Evolutionary conservation across 2,888 invertebrate species (phyloP).

Genomic region (Agrochola lychnidis): DNA sequence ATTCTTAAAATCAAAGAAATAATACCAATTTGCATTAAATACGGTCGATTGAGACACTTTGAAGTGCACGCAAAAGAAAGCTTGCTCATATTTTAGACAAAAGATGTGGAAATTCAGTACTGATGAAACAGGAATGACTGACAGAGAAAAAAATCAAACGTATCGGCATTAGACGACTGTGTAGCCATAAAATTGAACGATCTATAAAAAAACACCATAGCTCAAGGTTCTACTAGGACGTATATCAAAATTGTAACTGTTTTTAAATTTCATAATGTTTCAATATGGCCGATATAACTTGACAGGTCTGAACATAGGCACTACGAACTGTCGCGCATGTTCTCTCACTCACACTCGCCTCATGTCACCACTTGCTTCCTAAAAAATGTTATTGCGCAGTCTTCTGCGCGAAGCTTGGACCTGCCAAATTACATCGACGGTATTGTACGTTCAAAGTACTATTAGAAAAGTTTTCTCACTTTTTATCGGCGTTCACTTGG

Average conservation of each 20-base stretch:
- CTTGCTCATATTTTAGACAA: neutral
- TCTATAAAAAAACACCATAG: neutral
- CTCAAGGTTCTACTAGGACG: too few species aligned
- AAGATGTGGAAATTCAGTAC: neutral
- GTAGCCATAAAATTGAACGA: neutral
- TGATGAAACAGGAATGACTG: neutral
- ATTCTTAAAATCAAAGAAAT: neutral
- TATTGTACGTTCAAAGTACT: neutral
- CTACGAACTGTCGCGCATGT: too few species aligned
- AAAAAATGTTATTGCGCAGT: too few species aligned
- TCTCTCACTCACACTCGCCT: too few species aligned
- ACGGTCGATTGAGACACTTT: neutral
- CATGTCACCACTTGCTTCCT: too few species aligned
- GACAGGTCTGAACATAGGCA: too few species aligned
- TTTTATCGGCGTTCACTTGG: constrained; percentile 95
- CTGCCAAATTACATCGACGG: too few species aligned
- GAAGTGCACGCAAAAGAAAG: neutral
- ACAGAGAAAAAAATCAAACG: neutral
- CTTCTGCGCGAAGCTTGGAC: too few species aligned
- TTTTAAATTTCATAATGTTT: neutral
- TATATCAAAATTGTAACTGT: neutral
- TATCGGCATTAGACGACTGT: neutral
- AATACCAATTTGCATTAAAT: neutral
- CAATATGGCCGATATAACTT: too few species aligned
- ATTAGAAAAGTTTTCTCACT: constrained; percentile 77